Base-by-base conservation (phyloP, 1,140 invertebrate genomes). In the Manduca sexta region DNA sequence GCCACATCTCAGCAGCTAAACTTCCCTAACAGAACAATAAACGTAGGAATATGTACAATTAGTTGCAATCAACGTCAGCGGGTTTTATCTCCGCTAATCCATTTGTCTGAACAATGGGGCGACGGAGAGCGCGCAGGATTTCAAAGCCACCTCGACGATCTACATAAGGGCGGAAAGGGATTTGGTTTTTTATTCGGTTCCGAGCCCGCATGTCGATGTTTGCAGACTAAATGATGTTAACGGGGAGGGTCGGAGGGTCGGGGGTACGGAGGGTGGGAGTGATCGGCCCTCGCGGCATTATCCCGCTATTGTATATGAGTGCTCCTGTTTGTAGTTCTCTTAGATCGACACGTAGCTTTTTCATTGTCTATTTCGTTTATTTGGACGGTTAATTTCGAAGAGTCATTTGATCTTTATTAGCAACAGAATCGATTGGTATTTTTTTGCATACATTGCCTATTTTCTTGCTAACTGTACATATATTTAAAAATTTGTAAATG, bases 151-250 rank as follows among this genome's bases (percentile, higher is more conserved):
- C 10, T 35, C 13, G 29, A 15, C 50, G 21, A 42, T 54, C 49
- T 21, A 31, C 41, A 49, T 52, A 49, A 46, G 31, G 41, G 48
- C 37, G 37, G 49, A 50, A 56, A 57, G 52, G 53, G 54, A 54
- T 56, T 57, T 52, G 43, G 37, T 52, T 60, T 69, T 68, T 61
- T 64, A 51, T 66, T 52, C 45, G n/a, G 30, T 42, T 21, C 30
- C 46, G 42, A 49, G 54, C 69, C 66, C 69, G 68, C 66, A 69
- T 71, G 54, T 29, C 54, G 33, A 26, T 70, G 65, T 70, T 74
- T 70, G 62, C 50, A 63, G 55, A 52, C 56, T 54, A 61, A 73
- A 73, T 56, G 52, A 56, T 47, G 56, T 60, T 41, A 60, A 34
- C 41, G 34, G 44, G 43, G 39, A 50, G 60, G 47, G 41, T 15